Conservation (phyloP, 1,140 invertebrate species). For the Teleopsis dalmanni region DNA sequence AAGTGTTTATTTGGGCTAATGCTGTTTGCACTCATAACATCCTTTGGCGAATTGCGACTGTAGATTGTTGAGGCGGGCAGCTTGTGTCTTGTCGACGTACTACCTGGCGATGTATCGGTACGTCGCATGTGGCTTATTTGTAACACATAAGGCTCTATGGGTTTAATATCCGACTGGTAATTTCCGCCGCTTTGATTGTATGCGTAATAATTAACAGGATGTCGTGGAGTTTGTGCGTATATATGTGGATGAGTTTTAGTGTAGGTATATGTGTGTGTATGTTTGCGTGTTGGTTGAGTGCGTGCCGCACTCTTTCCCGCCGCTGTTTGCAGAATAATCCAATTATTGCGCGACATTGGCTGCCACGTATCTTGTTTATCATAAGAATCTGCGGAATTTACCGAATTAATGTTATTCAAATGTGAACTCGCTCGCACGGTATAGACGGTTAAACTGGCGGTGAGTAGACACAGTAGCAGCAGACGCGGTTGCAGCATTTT, state of each 20-base stretch:
- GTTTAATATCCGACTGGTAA: conserved; percentile 24
- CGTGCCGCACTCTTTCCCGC: conserved; percentile 22
- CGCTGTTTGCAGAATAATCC: conserved; percentile 34
- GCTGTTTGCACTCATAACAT: neutral
- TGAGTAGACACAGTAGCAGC: neutral
- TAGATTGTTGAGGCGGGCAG: conserved; percentile 9
- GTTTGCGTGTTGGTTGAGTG: conserved; percentile 3
- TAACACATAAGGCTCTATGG: neutral
- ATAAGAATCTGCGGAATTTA: no score
- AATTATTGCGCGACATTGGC: conserved; percentile 32
- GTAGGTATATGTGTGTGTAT: neutral
- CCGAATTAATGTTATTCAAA: neutral
- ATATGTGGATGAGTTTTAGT: neutral
- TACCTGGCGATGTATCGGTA: neutral
- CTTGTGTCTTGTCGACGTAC: neutral
- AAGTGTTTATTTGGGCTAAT: neutral
- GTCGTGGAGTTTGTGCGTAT: conserved; percentile 8
- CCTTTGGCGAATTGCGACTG: neutral
- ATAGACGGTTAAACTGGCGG: no score
- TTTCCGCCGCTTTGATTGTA: conserved; percentile 33
- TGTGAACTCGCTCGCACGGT: neutral
- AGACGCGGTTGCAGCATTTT: neutral
- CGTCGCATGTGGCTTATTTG: neutral
- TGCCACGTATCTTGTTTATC: conserved; percentile 22
- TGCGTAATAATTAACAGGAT: conserved; percentile 36